Conservation (phyloP, 2,797 vertebrate genomes). For the Margarornis squamiger region DNA sequence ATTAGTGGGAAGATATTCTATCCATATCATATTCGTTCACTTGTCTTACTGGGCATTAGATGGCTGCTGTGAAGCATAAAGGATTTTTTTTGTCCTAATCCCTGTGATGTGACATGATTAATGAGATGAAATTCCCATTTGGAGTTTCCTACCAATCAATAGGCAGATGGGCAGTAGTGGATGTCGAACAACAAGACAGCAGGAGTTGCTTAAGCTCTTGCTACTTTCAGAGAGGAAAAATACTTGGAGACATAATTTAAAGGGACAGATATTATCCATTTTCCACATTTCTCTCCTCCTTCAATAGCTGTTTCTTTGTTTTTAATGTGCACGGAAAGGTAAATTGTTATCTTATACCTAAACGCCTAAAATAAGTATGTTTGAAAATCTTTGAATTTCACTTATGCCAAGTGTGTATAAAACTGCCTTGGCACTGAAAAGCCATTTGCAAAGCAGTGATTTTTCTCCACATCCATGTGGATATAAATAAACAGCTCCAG, state of each 20-base stretch:
- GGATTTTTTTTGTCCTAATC: slow-evolving; percentile 70
- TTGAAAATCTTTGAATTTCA: not conserved
- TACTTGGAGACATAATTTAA: slow-evolving; percentile 63
- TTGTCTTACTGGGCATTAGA: slow-evolving; percentile 73
- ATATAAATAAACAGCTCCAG: not conserved
- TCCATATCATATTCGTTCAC: slow-evolving; percentile 70
- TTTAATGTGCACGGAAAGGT: not conserved
- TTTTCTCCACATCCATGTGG: not conserved
- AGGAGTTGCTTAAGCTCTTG: slow-evolving; percentile 70
- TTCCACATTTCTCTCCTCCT: not conserved
- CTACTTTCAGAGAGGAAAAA: slow-evolving; percentile 60
- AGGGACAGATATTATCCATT: slow-evolving; percentile 21
- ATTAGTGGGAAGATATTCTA: slow-evolving; percentile 71
- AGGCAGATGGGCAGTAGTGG: slow-evolving; percentile 78
- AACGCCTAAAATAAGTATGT: not conserved
- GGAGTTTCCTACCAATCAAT: slow-evolving; percentile 78
- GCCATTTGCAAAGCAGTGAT: not conserved
- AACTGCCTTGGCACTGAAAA: not conserved
- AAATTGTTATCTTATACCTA: not conserved
- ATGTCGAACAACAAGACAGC: slow-evolving; percentile 74
- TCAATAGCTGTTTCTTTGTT: not conserved
- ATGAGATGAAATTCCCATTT: slow-evolving; percentile 79
- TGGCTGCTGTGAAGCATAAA: slow-evolving; percentile 76
- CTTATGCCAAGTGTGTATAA: not conserved
- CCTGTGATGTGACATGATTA: slow-evolving; percentile 80